These are phyloP conservation scores for Sebastes melanostomus DNA, from an alignment of 2,797 vertebrate genomes.

Conservation along the genomic window DNA sequence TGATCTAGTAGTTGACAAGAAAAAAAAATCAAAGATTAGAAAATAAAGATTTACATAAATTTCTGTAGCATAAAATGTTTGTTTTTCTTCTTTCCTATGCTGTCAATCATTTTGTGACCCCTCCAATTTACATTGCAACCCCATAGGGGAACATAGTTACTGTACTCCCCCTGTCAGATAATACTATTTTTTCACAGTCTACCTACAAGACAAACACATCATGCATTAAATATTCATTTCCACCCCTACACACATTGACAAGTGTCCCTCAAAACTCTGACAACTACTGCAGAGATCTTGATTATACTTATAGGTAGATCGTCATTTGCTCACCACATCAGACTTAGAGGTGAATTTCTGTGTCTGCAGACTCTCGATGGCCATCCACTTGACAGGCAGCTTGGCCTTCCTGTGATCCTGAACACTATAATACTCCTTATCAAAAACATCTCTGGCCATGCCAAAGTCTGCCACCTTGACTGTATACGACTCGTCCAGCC, in stretches of 20 bases:
- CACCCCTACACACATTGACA: not conserved
- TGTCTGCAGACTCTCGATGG: conserved; percentile 95
- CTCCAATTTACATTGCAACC: not conserved
- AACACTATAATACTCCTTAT: conserved; percentile 97
- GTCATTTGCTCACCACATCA: conserved; percentile 86
- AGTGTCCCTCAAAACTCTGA: not conserved
- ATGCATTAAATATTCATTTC: not conserved
- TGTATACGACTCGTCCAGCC: conserved; percentile 93
- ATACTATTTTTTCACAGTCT: not conserved
- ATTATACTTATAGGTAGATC: not conserved
- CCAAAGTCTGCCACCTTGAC: conserved; percentile 99
- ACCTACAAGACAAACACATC: not conserved
- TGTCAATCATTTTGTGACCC: not conserved
- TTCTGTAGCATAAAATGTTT: not conserved
- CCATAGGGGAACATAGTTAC: not conserved
- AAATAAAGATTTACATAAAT: not conserved
- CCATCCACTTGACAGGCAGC: conserved; percentile 99
- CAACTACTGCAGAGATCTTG: not conserved
- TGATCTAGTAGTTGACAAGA: rapidly evolving
- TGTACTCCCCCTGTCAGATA: not conserved
- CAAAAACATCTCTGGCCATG: conserved; percentile 93
- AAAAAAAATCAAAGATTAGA: not conserved
- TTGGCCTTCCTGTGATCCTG: conserved; percentile 88
- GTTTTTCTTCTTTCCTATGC: not conserved
- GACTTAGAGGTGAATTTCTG: conserved; percentile 98